Conservation (phyloP, 2,888 invertebrate genomes). For the Acrocyrtus sp. region DNA sequence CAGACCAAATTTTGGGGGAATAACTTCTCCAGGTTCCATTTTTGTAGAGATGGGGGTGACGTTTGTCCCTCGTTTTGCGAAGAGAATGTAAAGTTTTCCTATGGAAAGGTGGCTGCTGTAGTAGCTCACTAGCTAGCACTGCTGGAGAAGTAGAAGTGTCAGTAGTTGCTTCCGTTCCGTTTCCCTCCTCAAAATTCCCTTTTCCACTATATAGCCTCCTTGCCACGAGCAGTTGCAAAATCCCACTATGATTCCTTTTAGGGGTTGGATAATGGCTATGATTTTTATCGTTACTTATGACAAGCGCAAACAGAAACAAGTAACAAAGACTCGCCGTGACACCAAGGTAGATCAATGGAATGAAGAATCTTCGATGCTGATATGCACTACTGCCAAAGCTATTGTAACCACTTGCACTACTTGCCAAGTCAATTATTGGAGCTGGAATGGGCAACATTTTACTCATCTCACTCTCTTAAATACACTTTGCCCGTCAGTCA, state of each 20-base stretch:
- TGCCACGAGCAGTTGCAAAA: neutral
- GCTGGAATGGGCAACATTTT: conserved; percentile 62
- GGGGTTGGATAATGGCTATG: conserved; percentile 6
- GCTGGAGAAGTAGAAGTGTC: neutral
- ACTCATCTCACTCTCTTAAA: conserved; percentile 44
- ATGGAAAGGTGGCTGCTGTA: conserved; percentile 5
- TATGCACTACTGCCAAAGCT: too few relatives aligned
- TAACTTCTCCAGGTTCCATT: conserved; percentile 60
- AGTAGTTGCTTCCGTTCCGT: neutral
- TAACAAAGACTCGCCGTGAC: conserved; percentile 59
- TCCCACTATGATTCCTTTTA: neutral
- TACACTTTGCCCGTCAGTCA: conserved; percentile 38
- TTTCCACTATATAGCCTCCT: conserved; percentile 23
- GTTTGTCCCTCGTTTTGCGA: conserved; percentile 16
- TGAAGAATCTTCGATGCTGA: conserved; percentile 48
- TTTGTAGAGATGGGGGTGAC: too few relatives aligned
- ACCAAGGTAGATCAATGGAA: conserved; percentile 57
- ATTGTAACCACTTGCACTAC: conserved; percentile 33
- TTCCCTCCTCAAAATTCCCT: neutral
- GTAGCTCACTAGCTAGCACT: neutral
- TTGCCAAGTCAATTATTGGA: conserved; percentile 57
- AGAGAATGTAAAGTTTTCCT: conserved; percentile 26
- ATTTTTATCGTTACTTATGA: conserved; percentile 31
- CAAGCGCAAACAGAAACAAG: conserved; percentile 57
- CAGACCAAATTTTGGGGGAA: conserved; percentile 62